phyloP scores from a whole-genome alignment of 2,888 invertebrate species.

The Apamea epomidion region DNA sequence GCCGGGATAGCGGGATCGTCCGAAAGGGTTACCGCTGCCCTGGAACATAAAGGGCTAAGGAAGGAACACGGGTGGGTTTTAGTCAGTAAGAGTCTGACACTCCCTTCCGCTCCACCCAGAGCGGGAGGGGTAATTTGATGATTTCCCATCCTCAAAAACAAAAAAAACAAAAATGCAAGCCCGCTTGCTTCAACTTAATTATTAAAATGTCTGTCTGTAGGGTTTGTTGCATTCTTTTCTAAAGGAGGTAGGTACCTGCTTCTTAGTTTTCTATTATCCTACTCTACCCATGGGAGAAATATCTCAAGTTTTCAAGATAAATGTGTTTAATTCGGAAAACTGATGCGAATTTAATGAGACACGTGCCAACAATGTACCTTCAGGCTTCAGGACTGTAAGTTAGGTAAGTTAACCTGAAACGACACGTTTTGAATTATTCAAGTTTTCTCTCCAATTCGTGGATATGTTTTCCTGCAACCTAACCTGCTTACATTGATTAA shows the following conservation, averaged over 20 bases:
- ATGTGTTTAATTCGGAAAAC: neutral
- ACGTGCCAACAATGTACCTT: conserved; percentile 18
- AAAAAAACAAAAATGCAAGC: too few species aligned
- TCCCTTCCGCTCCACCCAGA: too few species aligned
- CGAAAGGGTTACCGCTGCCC: too few species aligned
- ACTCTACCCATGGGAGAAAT: neutral
- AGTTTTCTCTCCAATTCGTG: neutral
- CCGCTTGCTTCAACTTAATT: neutral
- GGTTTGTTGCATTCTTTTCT: neutral
- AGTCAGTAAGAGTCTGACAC: too few species aligned
- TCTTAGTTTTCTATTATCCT: neutral
- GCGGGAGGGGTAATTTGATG: too few species aligned
- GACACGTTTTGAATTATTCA: conserved; percentile 22
- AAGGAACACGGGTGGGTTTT: too few species aligned
- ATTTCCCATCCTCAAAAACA: too few species aligned
- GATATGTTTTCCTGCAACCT: neutral
- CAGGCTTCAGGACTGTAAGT: conserved; percentile 6
- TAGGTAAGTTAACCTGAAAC: conserved; percentile 12
- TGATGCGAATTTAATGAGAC: conserved; percentile 6
- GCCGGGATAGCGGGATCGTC: too few species aligned
- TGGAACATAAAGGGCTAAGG: too few species aligned
- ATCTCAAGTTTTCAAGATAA: neutral
- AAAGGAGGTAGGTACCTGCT: too few species aligned
- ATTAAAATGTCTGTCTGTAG: neutral
- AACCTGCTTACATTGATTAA: neutral